Conservation (phyloP, 2,797 vertebrate species). For the Sebastes oblongus region DNA sequence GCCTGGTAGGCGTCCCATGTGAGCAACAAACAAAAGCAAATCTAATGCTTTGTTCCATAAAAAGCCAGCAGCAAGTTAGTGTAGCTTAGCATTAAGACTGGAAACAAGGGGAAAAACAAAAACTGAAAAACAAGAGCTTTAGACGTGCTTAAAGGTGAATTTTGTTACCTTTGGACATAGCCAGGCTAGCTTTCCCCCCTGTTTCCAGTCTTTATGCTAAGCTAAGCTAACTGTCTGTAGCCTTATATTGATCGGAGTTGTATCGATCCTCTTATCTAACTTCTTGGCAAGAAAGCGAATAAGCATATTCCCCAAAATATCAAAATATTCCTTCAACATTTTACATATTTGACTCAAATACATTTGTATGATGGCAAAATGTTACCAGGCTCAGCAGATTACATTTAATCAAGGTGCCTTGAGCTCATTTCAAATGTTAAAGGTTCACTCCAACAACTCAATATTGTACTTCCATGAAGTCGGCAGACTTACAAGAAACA, state of each 20-base stretch:
- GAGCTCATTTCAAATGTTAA: background rate
- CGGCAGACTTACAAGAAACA: background rate
- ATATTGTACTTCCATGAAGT: background rate
- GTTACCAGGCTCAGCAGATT: background rate
- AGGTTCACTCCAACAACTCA: background rate
- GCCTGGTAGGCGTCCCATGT: constrained; percentile 28
- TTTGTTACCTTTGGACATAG: background rate
- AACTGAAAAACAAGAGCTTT: background rate
- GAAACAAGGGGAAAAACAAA: background rate
- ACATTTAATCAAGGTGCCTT: background rate
- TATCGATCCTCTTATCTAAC: background rate
- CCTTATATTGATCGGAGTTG: background rate
- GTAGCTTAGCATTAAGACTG: background rate
- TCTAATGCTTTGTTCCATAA: background rate
- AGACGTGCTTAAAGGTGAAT: background rate
- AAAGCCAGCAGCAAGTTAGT: background rate
- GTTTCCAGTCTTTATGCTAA: background rate
- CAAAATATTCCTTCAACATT: background rate
- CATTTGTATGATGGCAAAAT: background rate
- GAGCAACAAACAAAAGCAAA: constrained; percentile 28
- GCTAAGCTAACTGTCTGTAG: background rate
- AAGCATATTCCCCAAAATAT: background rate
- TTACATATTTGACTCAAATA: background rate
- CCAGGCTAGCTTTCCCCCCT: background rate
- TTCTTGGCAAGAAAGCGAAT: background rate